Evolutionary conservation across 2,113 vertebrate species (phyloP).

Genomic region (Pontoporia blainvillei): DNA sequence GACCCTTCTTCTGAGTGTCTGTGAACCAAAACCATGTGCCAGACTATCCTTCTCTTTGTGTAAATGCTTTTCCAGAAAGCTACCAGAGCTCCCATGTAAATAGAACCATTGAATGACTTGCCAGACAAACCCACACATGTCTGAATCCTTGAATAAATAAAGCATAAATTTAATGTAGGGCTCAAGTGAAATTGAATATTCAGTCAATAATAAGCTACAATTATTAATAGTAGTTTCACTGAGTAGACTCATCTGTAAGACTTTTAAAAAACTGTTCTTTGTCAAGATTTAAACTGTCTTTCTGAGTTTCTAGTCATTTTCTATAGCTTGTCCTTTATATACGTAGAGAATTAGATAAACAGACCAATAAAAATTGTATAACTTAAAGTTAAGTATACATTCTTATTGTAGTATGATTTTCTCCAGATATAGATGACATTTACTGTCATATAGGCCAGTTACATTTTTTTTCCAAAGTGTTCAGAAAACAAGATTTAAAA

Average conservation of each 20-base stretch:
- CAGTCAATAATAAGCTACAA: not conserved
- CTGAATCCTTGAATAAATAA: not conserved
- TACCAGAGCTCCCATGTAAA: not conserved
- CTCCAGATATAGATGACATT: not conserved
- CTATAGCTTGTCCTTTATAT: not conserved
- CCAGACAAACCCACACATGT: not conserved
- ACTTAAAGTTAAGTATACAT: not conserved
- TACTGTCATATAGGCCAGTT: not conserved
- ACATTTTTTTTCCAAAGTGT: not conserved
- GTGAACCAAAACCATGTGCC: not conserved
- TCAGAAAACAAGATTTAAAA: not conserved
- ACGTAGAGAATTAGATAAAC: not conserved
- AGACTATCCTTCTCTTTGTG: not conserved
- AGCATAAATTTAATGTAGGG: not conserved
- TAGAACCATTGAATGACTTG: not conserved
- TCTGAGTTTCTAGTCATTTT: not conserved
- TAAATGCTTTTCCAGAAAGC: not conserved
- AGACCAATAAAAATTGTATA: not conserved
- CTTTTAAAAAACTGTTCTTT: not conserved
- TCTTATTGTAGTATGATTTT: not conserved
- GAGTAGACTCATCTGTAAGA: not conserved
- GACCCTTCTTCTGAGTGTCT: not conserved
- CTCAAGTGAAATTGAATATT: not conserved
- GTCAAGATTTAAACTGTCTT: not conserved
- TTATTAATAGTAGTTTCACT: not conserved